Base-by-base conservation (phyloP, 2,113 vertebrate genomes). In the Petroica traversi region DNA sequence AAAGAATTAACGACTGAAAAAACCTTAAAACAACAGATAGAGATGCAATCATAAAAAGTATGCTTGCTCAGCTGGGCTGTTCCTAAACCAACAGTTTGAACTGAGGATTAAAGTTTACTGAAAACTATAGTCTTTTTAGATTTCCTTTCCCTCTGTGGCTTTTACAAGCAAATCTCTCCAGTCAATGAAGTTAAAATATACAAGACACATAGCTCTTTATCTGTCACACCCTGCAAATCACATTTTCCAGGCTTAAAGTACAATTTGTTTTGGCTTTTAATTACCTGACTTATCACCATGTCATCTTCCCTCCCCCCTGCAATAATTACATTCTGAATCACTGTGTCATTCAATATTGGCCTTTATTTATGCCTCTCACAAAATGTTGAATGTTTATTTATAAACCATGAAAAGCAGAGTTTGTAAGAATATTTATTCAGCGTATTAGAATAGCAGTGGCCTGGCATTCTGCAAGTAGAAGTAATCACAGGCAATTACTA, bases 341-440 rank as follows among this genome's bases (percentile, higher is more conserved):
- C 84, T 86, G 84, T 94, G 88, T 94, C 96, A 96, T 96, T 97
- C 93, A 92, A 51, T 94, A 96, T 61, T 95, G 96, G 93, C 86
- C 84, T 95, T 95, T 97, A 96, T 96, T 96, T 97, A 96, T 86
- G 82, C 48, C 58, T 92, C 92, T 93, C 81, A 91, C 67, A 94
- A 84, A 93, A 66, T 61, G 78, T 79, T 17, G 24, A 86, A 95
- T 97, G 86, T 89, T 97, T 95, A 96, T 96, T 97, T 97, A 96
- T 95, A 95, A 95, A 93, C 84, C 90, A 93, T 96, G 94, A 97
- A 97, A 97, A 95, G 66, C 31, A 77, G 87, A 87, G 67, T 95
- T 96, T 96, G 95, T 95, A 92, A 91, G 84, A 92, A 85, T 95
- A 97, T 96, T 93, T 96, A 97, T 97, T 96, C 66, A 72, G 43